Conservation (phyloP, 53 echinoderm and acorn worm species). For the Crossaster papposus region DNA sequence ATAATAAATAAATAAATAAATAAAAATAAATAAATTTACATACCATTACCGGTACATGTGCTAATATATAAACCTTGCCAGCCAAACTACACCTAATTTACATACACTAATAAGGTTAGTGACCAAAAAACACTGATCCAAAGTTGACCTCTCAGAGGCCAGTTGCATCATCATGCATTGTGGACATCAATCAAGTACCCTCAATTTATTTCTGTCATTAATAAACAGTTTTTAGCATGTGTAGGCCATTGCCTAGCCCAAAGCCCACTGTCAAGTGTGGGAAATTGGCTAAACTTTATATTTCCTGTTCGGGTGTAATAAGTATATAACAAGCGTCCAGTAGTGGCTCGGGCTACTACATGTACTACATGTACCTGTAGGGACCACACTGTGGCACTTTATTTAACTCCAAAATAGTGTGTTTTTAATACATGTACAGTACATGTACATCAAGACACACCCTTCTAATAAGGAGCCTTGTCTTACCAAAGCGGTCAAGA, state of each 20-base stretch:
- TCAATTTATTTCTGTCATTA: neutral
- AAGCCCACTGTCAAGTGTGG: neutral
- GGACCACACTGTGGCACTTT: neutral
- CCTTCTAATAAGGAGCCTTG: neutral
- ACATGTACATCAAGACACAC: neutral
- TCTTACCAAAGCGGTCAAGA: neutral
- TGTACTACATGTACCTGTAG: too few species aligned
- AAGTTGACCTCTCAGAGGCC: too few species aligned
- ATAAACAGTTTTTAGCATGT: neutral
- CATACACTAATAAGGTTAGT: too few species aligned
- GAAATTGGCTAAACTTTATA: conserved; percentile 19
- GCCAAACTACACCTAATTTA: too few species aligned
- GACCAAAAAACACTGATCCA: too few species aligned
- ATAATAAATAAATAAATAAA: too few species aligned
- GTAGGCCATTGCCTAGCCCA: neutral
- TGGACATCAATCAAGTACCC: too few species aligned
- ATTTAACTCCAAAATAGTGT: neutral
- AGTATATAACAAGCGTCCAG: neutral
- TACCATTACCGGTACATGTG: too few species aligned
- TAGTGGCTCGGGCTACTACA: neutral
- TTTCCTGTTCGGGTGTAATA: neutral
- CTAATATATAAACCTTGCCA: too few species aligned
- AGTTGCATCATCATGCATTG: too few species aligned
- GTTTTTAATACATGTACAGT: neutral
- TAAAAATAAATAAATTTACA: too few species aligned